Evolutionary conservation across 2,797 vertebrate species (phyloP).

Genomic region (Hydrophis major): DNA sequence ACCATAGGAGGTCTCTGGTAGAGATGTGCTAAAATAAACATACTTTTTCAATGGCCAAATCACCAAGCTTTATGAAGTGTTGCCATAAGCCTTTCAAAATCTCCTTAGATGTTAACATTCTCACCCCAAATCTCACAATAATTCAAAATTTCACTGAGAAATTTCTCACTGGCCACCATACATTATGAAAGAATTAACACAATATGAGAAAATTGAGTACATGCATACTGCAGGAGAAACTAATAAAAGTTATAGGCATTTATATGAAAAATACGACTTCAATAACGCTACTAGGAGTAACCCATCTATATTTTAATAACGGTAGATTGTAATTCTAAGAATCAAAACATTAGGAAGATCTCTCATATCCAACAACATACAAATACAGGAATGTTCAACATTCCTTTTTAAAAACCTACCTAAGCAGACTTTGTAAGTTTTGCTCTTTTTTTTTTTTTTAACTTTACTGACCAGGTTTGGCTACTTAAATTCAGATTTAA

Average conservation of each 20-base stretch:
- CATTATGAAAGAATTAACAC: neutral
- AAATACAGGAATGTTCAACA: neutral
- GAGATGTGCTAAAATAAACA: neutral
- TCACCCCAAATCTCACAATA: neutral
- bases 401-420: neutral
- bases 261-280: neutral
- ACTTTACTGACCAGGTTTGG: neutral
- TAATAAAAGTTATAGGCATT: neutral
- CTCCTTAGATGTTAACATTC: neutral
- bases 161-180: neutral
- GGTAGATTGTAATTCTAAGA: neutral
- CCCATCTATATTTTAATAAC: conserved; percentile 5
- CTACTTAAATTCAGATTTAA: neutral
- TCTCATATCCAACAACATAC: conserved; percentile 12
- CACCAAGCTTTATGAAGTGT: neutral
- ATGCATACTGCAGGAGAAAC: neutral
- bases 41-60: neutral
- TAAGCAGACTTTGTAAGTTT: neutral
- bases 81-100: neutral
- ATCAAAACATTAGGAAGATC: neutral
- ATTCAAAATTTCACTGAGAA: neutral
- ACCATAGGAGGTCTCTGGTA: neutral
- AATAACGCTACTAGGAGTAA: neutral
- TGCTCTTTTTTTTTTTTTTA: too few species aligned
- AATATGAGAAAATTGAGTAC: neutral